A percentile compares a stretch with the other conserved stretches of the same genome.
Evolutionary conservation across 2,888 invertebrate genomes (phyloP).

Genomic region (Tetranychus piercei): DNA sequence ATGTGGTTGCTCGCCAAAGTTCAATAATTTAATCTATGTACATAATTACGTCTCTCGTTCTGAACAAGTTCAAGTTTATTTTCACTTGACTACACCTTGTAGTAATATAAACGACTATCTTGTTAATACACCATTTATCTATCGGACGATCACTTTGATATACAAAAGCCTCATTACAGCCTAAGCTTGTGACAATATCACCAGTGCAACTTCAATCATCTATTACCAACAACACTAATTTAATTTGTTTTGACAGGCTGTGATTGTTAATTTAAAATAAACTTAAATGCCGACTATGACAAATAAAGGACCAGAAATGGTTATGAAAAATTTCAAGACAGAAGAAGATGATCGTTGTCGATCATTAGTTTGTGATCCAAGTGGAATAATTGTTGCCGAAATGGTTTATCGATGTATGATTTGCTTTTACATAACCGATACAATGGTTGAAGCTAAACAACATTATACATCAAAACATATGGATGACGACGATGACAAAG

Average conservation of each 20-base stretch:
- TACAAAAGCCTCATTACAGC: too few relatives aligned
- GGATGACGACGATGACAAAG: constrained; percentile 14
- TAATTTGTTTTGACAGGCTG: neutral
- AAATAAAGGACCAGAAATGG: neutral
- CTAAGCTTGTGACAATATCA: too few relatives aligned
- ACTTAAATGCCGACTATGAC: constrained; percentile 1
- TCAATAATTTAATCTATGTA: too few relatives aligned
- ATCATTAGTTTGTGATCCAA: constrained; percentile 20
- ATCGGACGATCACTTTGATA: too few relatives aligned
- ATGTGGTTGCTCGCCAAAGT: too few relatives aligned
- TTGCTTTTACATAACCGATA: constrained; percentile 18
- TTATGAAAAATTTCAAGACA: neutral
- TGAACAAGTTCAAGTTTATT: too few relatives aligned
- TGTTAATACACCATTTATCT: too few relatives aligned
- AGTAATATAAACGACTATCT: too few relatives aligned
- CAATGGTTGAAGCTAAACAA: constrained; percentile 12
- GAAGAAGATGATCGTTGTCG: constrained; percentile 9
- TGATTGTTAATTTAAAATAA: neutral
- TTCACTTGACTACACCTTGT: too few relatives aligned
- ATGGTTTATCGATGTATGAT: constrained; percentile 23
- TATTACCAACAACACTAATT: neutral
- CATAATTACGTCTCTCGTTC: too few relatives aligned
- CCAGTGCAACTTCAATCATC: too few relatives aligned
- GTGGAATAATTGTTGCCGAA: constrained; percentile 22
- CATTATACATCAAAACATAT: constrained; percentile 19